phyloP scores from a whole-genome alignment of 2,888 invertebrate genomes.

The Amiota communis region DNA sequence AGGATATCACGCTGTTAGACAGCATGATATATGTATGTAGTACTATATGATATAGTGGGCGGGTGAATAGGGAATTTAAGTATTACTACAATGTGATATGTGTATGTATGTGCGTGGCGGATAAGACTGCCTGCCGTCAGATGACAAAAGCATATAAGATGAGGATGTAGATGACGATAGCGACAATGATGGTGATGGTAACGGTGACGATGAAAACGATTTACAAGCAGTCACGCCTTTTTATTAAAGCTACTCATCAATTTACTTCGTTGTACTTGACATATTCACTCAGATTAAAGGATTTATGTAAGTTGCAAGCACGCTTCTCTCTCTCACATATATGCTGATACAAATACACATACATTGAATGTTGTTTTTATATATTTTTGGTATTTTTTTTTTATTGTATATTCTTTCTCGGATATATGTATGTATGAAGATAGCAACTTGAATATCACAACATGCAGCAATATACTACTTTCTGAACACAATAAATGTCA shows the following conservation, averaged over 20 bases:
- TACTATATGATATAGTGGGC: background rate
- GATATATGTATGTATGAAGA: background rate
- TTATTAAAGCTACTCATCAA: constrained; percentile 68
- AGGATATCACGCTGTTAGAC: background rate
- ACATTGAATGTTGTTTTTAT: constrained; percentile 31
- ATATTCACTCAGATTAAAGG: constrained; percentile 59
- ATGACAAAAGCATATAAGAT: background rate
- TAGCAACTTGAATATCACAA: too few species aligned
- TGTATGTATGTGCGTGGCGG: background rate
- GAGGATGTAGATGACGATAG: background rate
- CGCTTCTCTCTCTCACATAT: constrained; percentile 24
- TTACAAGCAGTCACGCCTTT: constrained; percentile 63
- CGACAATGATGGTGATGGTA: background rate
- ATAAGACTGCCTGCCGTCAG: background rate
- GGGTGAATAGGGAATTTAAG: background rate
- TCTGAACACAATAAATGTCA: constrained; percentile 48
- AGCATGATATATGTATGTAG: too few species aligned
- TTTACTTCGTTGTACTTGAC: constrained; percentile 51
- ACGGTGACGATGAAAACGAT: constrained; percentile 42
- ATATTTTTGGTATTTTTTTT: constrained; percentile 10
- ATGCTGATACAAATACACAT: constrained; percentile 37
- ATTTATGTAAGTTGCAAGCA: constrained; percentile 47
- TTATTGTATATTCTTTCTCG: background rate
- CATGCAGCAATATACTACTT: too few species aligned
- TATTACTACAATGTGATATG: background rate